Percentiles rank a stretch among this genome's conserved stretches.
Conservation (phyloP, 2,113 vertebrate species). For the Pseudonaja textilis region DNA sequence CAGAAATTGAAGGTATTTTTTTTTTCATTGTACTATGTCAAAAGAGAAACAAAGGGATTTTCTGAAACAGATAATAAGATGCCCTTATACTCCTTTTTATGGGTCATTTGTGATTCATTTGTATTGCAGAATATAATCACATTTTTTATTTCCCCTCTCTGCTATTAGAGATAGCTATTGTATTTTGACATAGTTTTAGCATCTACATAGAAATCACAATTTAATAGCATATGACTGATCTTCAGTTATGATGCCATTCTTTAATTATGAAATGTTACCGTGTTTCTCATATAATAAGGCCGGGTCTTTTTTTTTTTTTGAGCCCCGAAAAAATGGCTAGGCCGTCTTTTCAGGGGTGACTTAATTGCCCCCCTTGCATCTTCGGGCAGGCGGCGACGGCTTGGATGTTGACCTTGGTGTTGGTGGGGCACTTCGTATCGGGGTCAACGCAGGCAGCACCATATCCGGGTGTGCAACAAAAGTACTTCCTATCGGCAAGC, state of each 20-base stretch:
- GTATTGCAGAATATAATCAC: conserved; percentile 12
- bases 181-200: neutral
- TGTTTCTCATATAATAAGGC: no score
- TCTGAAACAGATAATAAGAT: conserved; percentile 25
- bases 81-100: conserved; percentile 14
- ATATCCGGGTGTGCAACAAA: no score
- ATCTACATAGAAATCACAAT: conserved; percentile 7
- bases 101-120: conserved; percentile 23
- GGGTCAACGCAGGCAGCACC: no score
- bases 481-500: no score
- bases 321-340: no score
- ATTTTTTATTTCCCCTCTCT: conserved; percentile 5
- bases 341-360: no score
- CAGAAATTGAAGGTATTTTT: neutral
- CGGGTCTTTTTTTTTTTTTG: no score
- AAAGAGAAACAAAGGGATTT: neutral
- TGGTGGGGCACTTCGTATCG: no score
- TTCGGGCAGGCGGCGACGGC: no score
- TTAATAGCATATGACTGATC: neutral
- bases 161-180: conserved; percentile 5
- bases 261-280: neutral
- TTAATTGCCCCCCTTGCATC: no score
- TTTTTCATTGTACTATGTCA: neutral
- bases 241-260: neutral
- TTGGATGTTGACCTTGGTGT: no score